Base-by-base conservation (phyloP, 1,140 invertebrate species). In the Bombus huntii region DNA sequence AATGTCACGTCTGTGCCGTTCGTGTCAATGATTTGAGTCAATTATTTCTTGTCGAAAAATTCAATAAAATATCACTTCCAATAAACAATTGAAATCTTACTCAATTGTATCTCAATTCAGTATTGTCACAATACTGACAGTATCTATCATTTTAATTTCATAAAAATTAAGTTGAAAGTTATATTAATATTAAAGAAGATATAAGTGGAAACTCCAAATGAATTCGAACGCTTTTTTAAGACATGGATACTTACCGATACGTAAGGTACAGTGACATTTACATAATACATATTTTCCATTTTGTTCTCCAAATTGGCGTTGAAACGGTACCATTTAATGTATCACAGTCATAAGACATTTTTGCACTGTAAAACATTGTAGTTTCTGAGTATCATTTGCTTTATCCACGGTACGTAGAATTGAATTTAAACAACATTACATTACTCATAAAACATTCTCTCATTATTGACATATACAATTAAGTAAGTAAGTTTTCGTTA, bases 231-330 rank as follows among this genome's bases (percentile, higher is more conserved):
- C 1, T 47, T 80, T 87, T 44, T 42, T 66, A n/a, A 92, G 72
- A 86, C 71, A 89, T 66, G 91, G 91, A 42, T 44, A 42, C 71
- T 85, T 94, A 70, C 92, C 91, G 59, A 91, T 94, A 89, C 88
- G 88, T 2, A 62, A 93, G 83, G 93, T 93, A 86, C 62, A 39
- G 59, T 81, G 18, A 53, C 18, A 8, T 53, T 53, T 53, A 22
- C 18, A 22, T 53, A 53, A 53, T 22, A 53, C 18, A 53, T 22
- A 53, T 22, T 71, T 57, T 39, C 34, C 8, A 44, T 31, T 25
- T 25, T 37, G 6, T 39, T 25, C 37, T 72, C 18, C 1, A 53
- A 22, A 53, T 22, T 53, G 6, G 18, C 18, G 0, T 53, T 53
- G 18, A 2, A 53, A 53, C 1, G 47, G 5, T 53, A 53, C 47